Conservation (phyloP, 2,797 vertebrate species). For the Linurgus olivaceus region DNA sequence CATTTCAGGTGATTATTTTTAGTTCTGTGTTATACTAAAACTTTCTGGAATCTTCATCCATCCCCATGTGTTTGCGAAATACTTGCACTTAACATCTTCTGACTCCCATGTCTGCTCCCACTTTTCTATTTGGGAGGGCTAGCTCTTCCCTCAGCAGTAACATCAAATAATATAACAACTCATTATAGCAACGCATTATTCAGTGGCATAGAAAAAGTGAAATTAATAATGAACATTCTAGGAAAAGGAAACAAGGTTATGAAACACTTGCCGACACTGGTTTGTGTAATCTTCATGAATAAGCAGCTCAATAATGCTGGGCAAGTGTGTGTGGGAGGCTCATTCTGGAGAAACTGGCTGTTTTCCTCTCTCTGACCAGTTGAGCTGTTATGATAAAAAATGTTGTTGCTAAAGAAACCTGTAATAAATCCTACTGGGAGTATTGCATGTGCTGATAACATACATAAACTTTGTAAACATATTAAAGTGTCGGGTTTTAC, state of each 20-base stretch:
- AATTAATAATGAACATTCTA: constrained; percentile 46
- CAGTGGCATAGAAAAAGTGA: constrained; percentile 1
- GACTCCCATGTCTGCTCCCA: not conserved
- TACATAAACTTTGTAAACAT: constrained; percentile 54
- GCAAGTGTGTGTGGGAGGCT: constrained; percentile 43
- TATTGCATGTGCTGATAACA: constrained; percentile 60
- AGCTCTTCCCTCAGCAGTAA: not conserved
- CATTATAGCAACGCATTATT: not conserved
- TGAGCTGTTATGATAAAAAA: constrained; percentile 68
- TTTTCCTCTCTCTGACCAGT: constrained; percentile 47
- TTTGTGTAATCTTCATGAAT: constrained; percentile 44
- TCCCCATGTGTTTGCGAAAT: not conserved
- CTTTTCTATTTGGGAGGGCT: not conserved
- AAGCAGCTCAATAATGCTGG: constrained; percentile 29
- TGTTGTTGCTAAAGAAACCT: constrained; percentile 70
- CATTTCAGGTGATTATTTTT: not conserved
- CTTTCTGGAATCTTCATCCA: not conserved
- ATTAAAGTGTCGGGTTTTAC: constrained; percentile 58
- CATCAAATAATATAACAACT: not conserved
- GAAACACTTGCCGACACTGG: constrained; percentile 39
- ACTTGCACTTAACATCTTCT: not conserved
- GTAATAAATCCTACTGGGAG: constrained; percentile 68
- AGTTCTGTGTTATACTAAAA: not conserved
- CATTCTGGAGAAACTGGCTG: constrained; percentile 29
- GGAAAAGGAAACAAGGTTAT: constrained; percentile 56